Conservation (phyloP, 1,140 invertebrate genomes). For the Teleopsis dalmanni region DNA sequence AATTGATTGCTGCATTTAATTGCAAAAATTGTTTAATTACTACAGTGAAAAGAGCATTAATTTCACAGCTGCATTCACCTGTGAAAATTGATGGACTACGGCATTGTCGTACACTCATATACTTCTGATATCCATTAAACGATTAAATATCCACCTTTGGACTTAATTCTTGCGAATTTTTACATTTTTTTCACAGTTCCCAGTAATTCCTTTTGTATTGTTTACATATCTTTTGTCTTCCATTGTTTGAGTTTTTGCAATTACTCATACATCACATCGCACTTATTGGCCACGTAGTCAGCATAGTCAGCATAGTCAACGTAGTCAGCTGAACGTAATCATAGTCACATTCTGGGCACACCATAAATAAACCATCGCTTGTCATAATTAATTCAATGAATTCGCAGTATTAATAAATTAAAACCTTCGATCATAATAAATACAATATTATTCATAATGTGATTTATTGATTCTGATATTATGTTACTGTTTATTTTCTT, state of each 20-base stretch:
- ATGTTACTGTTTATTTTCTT: too few relatives aligned
- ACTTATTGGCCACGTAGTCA: neutral
- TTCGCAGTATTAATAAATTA: slow-evolving; percentile 12
- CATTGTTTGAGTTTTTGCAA: neutral
- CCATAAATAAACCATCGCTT: slow-evolving; percentile 33
- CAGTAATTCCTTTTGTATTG: neutral
- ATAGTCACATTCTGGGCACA: too few relatives aligned
- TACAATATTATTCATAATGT: slow-evolving; percentile 1
- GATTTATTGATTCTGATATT: slow-evolving; percentile 4
- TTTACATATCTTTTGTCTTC: neutral
- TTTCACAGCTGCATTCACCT: too few relatives aligned
- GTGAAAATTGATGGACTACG: too few relatives aligned
- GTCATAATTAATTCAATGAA: slow-evolving; percentile 39
- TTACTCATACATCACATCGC: neutral
- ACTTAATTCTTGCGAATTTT: too few relatives aligned
- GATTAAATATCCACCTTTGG: too few relatives aligned
- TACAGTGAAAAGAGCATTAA: too few relatives aligned
- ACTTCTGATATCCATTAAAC: too few relatives aligned
- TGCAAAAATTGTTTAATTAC: too few relatives aligned
- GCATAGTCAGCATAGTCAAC: neutral
- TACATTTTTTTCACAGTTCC: neutral
- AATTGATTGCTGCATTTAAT: too few relatives aligned
- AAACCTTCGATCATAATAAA: neutral
- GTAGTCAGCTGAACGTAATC: neutral
- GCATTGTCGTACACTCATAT: too few relatives aligned